Percentiles rank a stretch among this genome's conserved stretches.
Evolutionary conservation across 1,140 invertebrate genomes (phyloP).

Genomic region (Conus betulinus): DNA sequence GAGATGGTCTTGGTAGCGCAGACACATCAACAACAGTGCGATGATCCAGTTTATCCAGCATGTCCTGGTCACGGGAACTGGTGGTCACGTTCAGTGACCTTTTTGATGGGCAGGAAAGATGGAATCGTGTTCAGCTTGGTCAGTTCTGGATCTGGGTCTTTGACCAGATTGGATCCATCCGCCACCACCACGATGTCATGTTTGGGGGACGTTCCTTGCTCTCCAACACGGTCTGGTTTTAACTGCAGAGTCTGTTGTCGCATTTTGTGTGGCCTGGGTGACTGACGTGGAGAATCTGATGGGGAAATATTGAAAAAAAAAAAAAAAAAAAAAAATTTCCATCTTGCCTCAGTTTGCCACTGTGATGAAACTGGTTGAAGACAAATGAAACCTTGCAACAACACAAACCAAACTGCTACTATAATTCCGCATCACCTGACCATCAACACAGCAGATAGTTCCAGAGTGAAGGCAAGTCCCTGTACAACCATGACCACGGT

Average conservation of each 20-base stretch:
- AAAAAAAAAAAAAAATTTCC: neutral
- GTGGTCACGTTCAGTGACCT: constrained; percentile 88
- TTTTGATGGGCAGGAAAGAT: constrained; percentile 92
- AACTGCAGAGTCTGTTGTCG: constrained; percentile 80
- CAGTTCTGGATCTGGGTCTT: constrained; percentile 88
- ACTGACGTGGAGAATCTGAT: constrained; percentile 66
- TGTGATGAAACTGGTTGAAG: too few relatives aligned
- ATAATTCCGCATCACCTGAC: too few relatives aligned
- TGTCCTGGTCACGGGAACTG: constrained; percentile 89
- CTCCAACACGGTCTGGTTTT: constrained; percentile 62
- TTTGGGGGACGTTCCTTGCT: constrained; percentile 63
- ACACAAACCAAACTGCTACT: too few relatives aligned
- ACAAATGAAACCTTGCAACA: too few relatives aligned
- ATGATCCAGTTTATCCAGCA: constrained; percentile 87
- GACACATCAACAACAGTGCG: constrained; percentile 79
- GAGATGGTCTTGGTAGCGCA: constrained; percentile 87
- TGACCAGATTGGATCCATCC: constrained; percentile 80
- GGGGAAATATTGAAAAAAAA: constrained; percentile 14
- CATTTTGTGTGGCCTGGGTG: constrained; percentile 73
- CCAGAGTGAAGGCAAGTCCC: too few relatives aligned
- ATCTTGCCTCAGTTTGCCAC: too few relatives aligned
- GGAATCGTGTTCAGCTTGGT: constrained; percentile 87
- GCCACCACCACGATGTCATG: constrained; percentile 89
- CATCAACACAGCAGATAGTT: too few relatives aligned
- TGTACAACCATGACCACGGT: too few relatives aligned